Evolutionary conservation across 2,888 invertebrate genomes (phyloP), one percentile per base, ranked within the genome.

Genomic region (Formica aserva): DNA sequence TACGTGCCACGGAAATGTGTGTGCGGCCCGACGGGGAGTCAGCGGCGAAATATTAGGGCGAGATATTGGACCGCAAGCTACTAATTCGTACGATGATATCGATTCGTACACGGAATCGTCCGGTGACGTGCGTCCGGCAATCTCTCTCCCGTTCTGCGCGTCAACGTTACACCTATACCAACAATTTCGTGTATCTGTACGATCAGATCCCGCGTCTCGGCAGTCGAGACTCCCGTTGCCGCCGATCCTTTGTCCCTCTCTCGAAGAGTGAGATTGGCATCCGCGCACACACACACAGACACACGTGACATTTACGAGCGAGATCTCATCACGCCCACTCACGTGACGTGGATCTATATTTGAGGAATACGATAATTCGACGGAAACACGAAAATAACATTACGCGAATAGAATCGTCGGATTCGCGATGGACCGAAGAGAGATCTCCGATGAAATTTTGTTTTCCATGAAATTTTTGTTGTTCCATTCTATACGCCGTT

Each of bases 1-100:
- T 71, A 81, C 85, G 81, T 81, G 86, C 41, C 80, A 82, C 85
- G 72, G 76, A 83, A 87, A 87, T 83, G 82, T 82, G 55, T 38
- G 85, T 85, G 81, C 77, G 77, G 62, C n/a, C 72, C 80, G 81
- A 65, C 60, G 80, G 75, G 76, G 66, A 80, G 85, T 85, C 72
- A 65, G 72, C 85, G 85, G 86, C 84, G 91, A 88, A 91, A 92
- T 92, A 93, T 93, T 92, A 90, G 92, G 91, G 90, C 87, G 91
- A 91, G 91, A 93, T 92, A 93, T 93, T 92, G 92, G 89, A 93
- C 93, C 92, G 88, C 93, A 92, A 91, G 86, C 90, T 90, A 92
- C 94, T 93, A 93, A 94, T 94, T 94, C 91, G 90, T 91, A 91
- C 86, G 87, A 82, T 86, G 87, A 88, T 92, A 93, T 93, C 89